A percentile compares a stretch with the other conserved stretches of the same genome.
phyloP scores from a whole-genome alignment of 1,140 invertebrate species.

The Brevipalpus yothersi region DNA sequence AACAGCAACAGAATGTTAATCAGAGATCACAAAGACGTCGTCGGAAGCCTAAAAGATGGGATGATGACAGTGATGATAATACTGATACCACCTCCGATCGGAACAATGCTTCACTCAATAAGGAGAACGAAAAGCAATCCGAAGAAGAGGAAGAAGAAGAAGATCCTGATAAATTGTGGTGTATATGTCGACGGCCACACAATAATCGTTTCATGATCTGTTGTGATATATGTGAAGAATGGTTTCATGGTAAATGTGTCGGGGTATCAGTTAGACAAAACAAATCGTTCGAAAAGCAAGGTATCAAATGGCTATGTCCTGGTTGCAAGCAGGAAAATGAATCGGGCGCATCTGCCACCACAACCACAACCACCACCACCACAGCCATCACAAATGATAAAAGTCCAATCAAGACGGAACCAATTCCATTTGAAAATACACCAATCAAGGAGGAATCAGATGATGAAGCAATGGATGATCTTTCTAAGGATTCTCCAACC shows the following conservation, averaged over 20 bases:
- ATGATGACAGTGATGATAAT: conserved; percentile 19
- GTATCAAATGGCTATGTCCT: conserved; percentile 71
- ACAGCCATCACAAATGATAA: neutral
- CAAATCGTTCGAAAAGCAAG: conserved; percentile 62
- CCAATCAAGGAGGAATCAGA: neutral
- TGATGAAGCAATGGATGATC: neutral
- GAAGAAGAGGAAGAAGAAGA: conserved; percentile 15
- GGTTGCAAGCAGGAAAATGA: conserved; percentile 28
- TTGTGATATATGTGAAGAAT: conserved; percentile 83
- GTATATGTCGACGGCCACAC: conserved; percentile 78
- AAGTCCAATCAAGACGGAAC: neutral
- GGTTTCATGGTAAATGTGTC: conserved; percentile 91
- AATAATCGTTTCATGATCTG: conserved; percentile 95
- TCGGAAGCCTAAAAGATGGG: conserved; percentile 11
- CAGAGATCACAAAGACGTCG: conserved; percentile 6
- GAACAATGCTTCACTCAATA: neutral
- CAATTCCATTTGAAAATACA: neutral
- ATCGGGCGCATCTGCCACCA: neutral
- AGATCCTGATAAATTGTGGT: conserved; percentile 80
- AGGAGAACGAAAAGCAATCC: neutral
- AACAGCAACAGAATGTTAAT: neutral
- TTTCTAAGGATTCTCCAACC: neutral
- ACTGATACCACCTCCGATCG: neutral
- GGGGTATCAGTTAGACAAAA: conserved; percentile 57
- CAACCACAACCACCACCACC: neutral